Percentiles rank a stretch among this genome's conserved stretches.
phyloP scores from a whole-genome alignment of 2,797 vertebrate genomes.

The Phalloptychus januarius region DNA sequence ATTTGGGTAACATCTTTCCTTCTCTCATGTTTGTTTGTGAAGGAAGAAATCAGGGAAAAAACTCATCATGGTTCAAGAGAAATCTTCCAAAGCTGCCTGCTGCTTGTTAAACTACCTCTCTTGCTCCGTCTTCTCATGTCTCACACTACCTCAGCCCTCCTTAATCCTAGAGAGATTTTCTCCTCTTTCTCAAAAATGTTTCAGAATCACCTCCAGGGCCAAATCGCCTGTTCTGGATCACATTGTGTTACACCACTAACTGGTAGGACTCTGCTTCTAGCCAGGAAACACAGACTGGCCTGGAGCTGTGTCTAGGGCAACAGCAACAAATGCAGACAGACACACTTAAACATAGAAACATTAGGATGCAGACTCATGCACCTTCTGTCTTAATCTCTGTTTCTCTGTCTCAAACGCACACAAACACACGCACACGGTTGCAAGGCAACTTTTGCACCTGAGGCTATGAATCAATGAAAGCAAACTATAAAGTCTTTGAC shows the following conservation, averaged over 20 bases:
- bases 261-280: constrained; percentile 59
- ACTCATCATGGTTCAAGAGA: constrained; percentile 24
- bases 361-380: constrained; percentile 45
- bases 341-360: constrained; percentile 50
- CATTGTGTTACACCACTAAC: constrained; percentile 62
- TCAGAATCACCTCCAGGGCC: constrained; percentile 56
- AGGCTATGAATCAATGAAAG: constrained; percentile 72
- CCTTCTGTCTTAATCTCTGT: constrained; percentile 36
- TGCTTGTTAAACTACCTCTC: constrained; percentile 28
- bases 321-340: constrained; percentile 61
- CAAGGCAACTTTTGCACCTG: constrained; percentile 54
- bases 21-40: constrained; percentile 44
- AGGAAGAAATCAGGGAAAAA: constrained; percentile 18
- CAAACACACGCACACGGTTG: constrained; percentile 9
- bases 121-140: constrained; percentile 38
- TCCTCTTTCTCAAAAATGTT: constrained; percentile 54
- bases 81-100: constrained; percentile 15
- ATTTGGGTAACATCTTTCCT: constrained; percentile 56
- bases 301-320: constrained; percentile 76
- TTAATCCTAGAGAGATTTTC: constrained; percentile 44
- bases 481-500: constrained; percentile 67
- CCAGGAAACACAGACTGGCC: constrained; percentile 71
- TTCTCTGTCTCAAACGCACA: constrained; percentile 1
- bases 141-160: constrained; percentile 43
- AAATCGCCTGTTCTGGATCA: constrained; percentile 64